phyloP scores from a whole-genome alignment of 2,888 invertebrate species.

The Pomacea canaliculata region DNA sequence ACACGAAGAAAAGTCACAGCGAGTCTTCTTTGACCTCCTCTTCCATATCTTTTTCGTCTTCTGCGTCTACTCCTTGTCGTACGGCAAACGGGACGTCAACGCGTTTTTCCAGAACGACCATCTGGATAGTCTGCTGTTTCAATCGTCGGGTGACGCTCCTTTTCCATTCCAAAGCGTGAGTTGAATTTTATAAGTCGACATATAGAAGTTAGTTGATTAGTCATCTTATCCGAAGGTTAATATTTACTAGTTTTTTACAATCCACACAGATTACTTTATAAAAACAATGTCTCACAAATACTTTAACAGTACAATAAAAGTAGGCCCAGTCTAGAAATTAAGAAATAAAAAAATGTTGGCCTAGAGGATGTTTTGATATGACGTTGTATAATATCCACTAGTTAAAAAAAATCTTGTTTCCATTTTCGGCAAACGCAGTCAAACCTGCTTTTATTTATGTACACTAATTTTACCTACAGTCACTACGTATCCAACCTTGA shows the following conservation, averaged over 20 bases:
- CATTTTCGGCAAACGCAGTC: conserved; percentile 2
- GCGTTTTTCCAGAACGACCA: conserved; percentile 42
- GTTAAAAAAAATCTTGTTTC: no score
- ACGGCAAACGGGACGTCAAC: conserved; percentile 46
- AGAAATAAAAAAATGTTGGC: conserved; percentile 14
- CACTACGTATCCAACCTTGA: no score
- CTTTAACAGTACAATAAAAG: no score
- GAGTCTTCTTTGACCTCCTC: conserved; percentile 34
- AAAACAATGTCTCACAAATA: no score
- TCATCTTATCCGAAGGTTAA: no score
- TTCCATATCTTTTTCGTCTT: conserved; percentile 46
- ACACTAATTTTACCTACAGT: no score
- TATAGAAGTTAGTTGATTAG: no score
- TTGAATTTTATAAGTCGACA: not conserved
- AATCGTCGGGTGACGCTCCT: not conserved
- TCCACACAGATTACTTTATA: conserved; percentile 14
- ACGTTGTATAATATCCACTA: no score
- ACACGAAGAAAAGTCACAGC: conserved; percentile 30
- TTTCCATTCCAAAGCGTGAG: conserved; percentile 4
- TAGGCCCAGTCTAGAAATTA: no score
- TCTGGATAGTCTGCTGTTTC: conserved; percentile 36
- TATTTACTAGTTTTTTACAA: conserved; percentile 22
- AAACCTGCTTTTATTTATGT: no score
- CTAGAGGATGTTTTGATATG: conserved; percentile 4
- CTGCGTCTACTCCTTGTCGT: conserved; percentile 48